Base-by-base conservation (phyloP, 2,888 invertebrate genomes). In the Choreutis nemorana region DNA sequence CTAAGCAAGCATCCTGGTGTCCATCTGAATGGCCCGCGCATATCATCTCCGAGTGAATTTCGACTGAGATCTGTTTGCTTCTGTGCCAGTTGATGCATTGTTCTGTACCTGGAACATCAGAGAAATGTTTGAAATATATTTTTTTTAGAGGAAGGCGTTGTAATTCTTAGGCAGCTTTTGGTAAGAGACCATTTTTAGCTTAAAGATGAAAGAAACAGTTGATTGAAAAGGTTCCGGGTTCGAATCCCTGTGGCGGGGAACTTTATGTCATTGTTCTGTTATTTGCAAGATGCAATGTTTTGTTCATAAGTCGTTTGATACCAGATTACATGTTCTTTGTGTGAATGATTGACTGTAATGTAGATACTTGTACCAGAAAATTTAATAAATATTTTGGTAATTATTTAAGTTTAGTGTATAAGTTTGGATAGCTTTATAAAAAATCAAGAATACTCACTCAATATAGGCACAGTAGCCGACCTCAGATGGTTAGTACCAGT, bases 1-100 rank as follows among this genome's bases (percentile, higher is more conserved):
- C 91, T 49, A 91, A 70, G 42, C 91, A 91, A 3, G 91, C 91
- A 44, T 92, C 91, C 50, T 89, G 89, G 41, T 88, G 85, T 0
- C 92, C 92, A 41, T 89, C 87, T 0, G 89, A 85, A 50, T 91
- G 90, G 4, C 91, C 91, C 0, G 91, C 92, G 62, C 92, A 92
- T 42, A 92, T 84, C 91, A 91, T 91, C 66, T 56, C 86, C 48
- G 72, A 85, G 80, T 48, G 91, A 57, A 80, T 80, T 39, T 91
- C 89, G 0, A 92, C 87, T 3, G 84, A 83, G 26, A 92, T 92
- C 58, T 88, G 87, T 50, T 91, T 91, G 44, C 84, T 88, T 43
- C 85, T 82, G 48, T 92, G 92, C 92, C 92, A 92, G 16, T 82
- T 79, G 35, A 90, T 83, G 49, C 92, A 92, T 45, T 91, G 89